Evolutionary conservation across 2,797 vertebrate genomes (phyloP).

Genomic region (Dicrostonyx torquatus): DNA sequence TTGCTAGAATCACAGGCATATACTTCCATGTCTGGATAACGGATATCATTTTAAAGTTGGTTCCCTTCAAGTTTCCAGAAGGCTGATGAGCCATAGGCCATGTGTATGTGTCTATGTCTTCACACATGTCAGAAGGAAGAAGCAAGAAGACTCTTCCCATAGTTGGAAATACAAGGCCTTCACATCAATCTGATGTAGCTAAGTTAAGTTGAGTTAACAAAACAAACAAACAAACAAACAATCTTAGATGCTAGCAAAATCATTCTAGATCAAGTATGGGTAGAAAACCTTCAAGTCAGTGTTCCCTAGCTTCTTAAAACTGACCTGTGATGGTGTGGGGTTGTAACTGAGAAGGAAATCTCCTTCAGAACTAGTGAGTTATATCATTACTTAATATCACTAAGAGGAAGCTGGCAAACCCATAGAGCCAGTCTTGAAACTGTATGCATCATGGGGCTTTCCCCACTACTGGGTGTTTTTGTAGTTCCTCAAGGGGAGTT

Average conservation of each 20-base stretch:
- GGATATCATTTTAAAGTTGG: neutral
- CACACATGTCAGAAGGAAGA: neutral
- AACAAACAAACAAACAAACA: neutral
- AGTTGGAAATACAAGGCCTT: neutral
- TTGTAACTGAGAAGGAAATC: slow-evolving; percentile 1
- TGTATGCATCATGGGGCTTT: neutral
- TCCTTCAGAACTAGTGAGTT: neutral
- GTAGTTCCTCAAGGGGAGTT: neutral
- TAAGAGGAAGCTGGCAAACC: neutral
- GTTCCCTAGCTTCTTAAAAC: neutral
- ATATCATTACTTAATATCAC: neutral
- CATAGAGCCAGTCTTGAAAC: neutral
- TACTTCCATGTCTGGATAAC: neutral
- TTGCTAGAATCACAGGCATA: too few relatives aligned
- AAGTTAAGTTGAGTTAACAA: neutral
- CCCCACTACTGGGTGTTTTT: neutral
- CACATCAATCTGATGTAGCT: neutral
- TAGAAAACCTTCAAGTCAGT: neutral
- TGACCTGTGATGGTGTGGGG: neutral
- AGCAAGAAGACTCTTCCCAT: neutral
- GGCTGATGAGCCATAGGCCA: neutral
- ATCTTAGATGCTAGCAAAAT: neutral
- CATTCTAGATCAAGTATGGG: neutral
- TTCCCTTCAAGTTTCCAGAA: neutral
- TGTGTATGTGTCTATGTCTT: neutral